Evolutionary conservation across 2,113 vertebrate genomes (phyloP).

Genomic region (Corythornis vintsioides): DNA sequence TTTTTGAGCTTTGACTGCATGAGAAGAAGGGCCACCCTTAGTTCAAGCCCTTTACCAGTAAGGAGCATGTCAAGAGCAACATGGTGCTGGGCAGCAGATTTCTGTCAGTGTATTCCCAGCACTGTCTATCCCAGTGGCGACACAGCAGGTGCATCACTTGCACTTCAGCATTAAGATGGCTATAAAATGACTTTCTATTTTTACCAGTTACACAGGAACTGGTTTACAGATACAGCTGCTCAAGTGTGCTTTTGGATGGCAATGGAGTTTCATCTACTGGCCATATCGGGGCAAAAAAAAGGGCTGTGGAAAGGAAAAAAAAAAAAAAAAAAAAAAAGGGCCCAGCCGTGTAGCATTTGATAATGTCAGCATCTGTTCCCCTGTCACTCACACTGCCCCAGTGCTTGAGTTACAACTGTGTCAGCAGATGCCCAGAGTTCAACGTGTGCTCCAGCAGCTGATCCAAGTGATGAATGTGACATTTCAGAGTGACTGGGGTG

Average conservation of each 20-base stretch:
- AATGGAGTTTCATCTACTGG: constrained; percentile 84
- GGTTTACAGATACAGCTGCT: constrained; percentile 81
- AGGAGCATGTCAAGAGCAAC: constrained; percentile 12
- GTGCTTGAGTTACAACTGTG: constrained; percentile 84
- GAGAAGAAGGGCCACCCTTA: background rate
- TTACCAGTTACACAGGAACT: constrained; percentile 78
- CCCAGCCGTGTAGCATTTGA: constrained; percentile 85
- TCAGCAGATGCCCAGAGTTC: constrained; percentile 86
- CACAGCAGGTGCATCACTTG: constrained; percentile 74
- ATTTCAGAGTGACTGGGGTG: constrained; percentile 78
- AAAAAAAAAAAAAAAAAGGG: too few relatives aligned
- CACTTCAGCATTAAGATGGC: constrained; percentile 73
- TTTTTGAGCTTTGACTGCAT: background rate
- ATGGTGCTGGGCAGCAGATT: constrained; percentile 54
- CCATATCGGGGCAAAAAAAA: constrained; percentile 98
- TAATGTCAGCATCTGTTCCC: constrained; percentile 99
- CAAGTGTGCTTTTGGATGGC: constrained; percentile 82
- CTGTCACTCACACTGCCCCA: constrained; percentile 91
- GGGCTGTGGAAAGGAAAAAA: constrained; percentile 75
- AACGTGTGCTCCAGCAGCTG: constrained; percentile 81
- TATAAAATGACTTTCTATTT: constrained; percentile 82
- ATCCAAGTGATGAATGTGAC: constrained; percentile 80
- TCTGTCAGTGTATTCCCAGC: constrained; percentile 65
- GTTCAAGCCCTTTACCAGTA: background rate
- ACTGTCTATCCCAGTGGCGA: constrained; percentile 62